Base-by-base conservation (phyloP, 2,113 vertebrate genomes). In the Saguinus midas region DNA sequence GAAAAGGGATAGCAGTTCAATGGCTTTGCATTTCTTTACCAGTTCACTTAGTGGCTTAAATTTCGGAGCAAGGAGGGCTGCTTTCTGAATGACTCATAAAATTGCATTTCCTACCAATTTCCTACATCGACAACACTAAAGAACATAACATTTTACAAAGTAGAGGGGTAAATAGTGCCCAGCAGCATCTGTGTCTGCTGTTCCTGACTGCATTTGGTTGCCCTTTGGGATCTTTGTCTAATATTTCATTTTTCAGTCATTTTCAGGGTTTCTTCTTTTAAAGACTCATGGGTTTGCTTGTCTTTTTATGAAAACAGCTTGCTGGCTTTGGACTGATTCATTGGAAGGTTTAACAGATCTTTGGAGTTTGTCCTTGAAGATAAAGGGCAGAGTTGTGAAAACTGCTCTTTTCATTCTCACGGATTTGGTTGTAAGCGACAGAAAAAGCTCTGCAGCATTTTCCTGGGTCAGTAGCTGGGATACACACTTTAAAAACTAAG, bases 101-200 rank as follows among this genome's bases (percentile, higher is more conserved):
- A 25, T 20, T 8, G 0, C 2, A 52, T 80, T 80, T 43, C 25
- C n/a, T 48, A 35, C 5, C 29, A 6, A 29, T 5, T 25, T 3
- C 18, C 61, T 1, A 9, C 68, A 57, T 88, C 8, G n/a, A 1
- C 29, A 37, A 0, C 6, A 37, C 1, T 70, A 35, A 40, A 43
- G 20, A 43, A 20, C 3, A 1, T 13, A 43, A 64, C 61, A 32
- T 68, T 32, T 17, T 68, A 25, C 48, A 20, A 32, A 35, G 27
- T 12, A 21, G 21, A 72, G 18, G 10, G 5, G 5, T 14, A 45
- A 2, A 2, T 43, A 1, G 6, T 8, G 7, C 1, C 17, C 3
- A n/a, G 16, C 35, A 57, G 3, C 5, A 0, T 0, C 4, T 2
- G 17, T 6, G 0, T 7, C 40, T 52, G 11, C 80, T 32, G 3